Conservation (phyloP, 1,140 invertebrate species). For the Drosophila sucinea region DNA sequence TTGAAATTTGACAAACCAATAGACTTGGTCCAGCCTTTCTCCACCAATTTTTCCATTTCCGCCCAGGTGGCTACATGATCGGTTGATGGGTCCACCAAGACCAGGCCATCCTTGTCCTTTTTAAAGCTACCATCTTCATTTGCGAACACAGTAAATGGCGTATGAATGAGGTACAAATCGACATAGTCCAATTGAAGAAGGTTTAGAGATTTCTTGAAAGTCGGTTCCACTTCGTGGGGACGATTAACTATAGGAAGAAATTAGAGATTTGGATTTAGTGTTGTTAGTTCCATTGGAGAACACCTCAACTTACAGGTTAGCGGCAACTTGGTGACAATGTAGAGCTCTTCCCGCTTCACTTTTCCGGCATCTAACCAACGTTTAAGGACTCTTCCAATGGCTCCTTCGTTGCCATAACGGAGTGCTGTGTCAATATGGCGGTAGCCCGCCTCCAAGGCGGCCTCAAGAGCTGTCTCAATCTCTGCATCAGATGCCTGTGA, state of each 20-base stretch:
- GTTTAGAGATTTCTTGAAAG: slow-evolving; percentile 88
- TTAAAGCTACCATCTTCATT: slow-evolving; percentile 83
- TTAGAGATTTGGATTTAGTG: not conserved
- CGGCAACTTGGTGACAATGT: slow-evolving; percentile 92
- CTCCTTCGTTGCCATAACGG: slow-evolving; percentile 91
- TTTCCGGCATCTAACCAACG: slow-evolving; percentile 89
- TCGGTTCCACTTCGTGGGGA: slow-evolving; percentile 88
- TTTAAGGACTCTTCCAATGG: slow-evolving; percentile 90
- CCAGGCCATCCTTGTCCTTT: slow-evolving; percentile 85
- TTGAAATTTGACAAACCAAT: slow-evolving; percentile 93
- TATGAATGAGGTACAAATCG: slow-evolving; percentile 93
- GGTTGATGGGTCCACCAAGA: slow-evolving; percentile 87
- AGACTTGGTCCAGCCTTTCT: slow-evolving; percentile 86
- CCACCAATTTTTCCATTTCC: slow-evolving; percentile 90
- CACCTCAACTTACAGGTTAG: slow-evolving; percentile 67
- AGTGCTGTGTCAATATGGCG: slow-evolving; percentile 92
- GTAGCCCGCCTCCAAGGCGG: slow-evolving; percentile 85
- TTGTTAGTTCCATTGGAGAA: not conserved
- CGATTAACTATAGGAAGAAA: slow-evolving; percentile 84
- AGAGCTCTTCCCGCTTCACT: slow-evolving; percentile 90
- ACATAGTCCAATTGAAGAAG: slow-evolving; percentile 91
- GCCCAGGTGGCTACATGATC: slow-evolving; percentile 90
- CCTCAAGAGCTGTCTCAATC: slow-evolving; percentile 87
- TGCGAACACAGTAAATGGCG: slow-evolving; percentile 87
- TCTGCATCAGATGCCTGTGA: slow-evolving; percentile 87